Evolutionary conservation across 2,113 vertebrate species (phyloP), one percentile per base, ranked within the genome.

Genomic region (Glaucidium brasilianum): DNA sequence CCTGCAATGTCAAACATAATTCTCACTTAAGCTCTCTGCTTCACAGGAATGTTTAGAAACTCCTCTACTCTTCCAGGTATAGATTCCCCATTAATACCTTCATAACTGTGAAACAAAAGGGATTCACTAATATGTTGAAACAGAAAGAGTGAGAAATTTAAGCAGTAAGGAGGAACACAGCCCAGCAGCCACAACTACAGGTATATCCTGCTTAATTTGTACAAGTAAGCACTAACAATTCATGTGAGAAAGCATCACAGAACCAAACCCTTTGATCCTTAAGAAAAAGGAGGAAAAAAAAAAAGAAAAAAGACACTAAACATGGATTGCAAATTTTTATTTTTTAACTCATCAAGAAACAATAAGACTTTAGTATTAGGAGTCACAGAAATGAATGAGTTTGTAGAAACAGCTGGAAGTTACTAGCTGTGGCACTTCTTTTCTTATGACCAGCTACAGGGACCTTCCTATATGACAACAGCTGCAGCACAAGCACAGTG

Each of bases 11-110:
- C 93, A 90, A 74, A 90, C 19, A 3, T 75, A 82, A 95, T 92
- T 94, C 81, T 80, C 67, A 52, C 45, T 85, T 91, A 79, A 90
- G 92, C 91, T 62, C 62, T 67, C 30, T 71, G 89, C 71, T 95
- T 93, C 78, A 50, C 45, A 67, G 62, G 71, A 79, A 79, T 47
- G 55, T 58, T 73, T 41, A 86, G 77, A 89, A 91, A 82, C 29
- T 68, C 41, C 29, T 64, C 75, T 41, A 1, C 37, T 34, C 29
- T 39, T 78, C 47, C 83, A 95, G 94, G 73, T 89, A 50, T 0
- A 90, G 78, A 58, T 35, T 11, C 25, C 60, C 37, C 80, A 47
- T 73, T 90, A 89, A 91, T 71, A 92, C 16, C 73, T 92, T 64
- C 49, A 0, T 27, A 69, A 56, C 37, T 37, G 30, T 26, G 32